Base-by-base conservation (phyloP, 2,797 vertebrate species). In the Heliangelus exortis region DNA sequence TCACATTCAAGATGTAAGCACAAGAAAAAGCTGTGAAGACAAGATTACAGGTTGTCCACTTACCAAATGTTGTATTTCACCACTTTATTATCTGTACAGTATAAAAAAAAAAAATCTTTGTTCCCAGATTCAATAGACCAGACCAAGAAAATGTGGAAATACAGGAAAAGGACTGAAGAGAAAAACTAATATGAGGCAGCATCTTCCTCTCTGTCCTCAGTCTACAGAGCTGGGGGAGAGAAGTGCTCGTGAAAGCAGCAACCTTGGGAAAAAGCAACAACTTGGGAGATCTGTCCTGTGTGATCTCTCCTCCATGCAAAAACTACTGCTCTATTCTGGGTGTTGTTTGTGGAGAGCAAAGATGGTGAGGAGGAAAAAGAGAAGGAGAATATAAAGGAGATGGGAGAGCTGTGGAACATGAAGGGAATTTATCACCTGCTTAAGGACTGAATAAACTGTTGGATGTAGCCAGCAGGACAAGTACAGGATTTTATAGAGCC, bases 11-110 rank as follows among this genome's bases (percentile, higher is more conserved):
- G 54, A 90, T 58, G 34, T 43, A 86, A 88, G 75, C 33, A 28
- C 25, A 34, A 89, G 80, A 76, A 59, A 83, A 58, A 41, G 54
- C 74, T 74, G 68, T 82, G 83, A 75, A 92, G 66, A 87, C 74
- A 90, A 93, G 92, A 89, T 92, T 79, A 94, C 67, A 96, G 78
- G 78, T 77, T 69, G 63, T 80, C 74, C 88, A 58, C 68, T 94
- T 86, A 82, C 71, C 74, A 84, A 59, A 50, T 65, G 57, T 48
- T 90, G 58, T 53, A 88, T 79, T 89, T 87, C 61, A 90, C 86
- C 61, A 68, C 51, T 19, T 1, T 65, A 80, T 89, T 84, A 79
- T 79, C 88, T 59, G 47, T 34, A 76, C 53, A 15, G 16, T 26
- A 62, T 75, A 2, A 36, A 7, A 34, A 34, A 33, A 75, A 88